Conservation (phyloP, 2,888 invertebrate genomes). For the Phania funesta region DNA sequence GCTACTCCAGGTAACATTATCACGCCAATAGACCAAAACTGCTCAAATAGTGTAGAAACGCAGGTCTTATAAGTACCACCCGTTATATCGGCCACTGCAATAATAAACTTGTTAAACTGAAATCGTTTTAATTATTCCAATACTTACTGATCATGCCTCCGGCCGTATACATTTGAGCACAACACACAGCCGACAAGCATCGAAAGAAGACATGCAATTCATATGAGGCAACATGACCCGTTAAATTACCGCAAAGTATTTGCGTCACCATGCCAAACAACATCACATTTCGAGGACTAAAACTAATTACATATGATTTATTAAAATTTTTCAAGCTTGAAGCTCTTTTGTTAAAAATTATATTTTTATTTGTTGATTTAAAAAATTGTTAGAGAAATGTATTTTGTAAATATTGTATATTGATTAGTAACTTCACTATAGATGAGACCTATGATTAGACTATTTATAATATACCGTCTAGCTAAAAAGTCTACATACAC, state of each 20-base stretch:
- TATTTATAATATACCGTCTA: no score
- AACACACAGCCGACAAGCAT: slow-evolving; percentile 80
- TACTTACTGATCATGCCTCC: slow-evolving; percentile 81
- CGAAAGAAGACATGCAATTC: slow-evolving; percentile 81
- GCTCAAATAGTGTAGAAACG: slow-evolving; percentile 80
- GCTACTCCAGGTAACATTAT: slow-evolving; percentile 80
- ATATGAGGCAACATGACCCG: slow-evolving; percentile 80
- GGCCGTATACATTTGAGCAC: slow-evolving; percentile 81
- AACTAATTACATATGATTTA: no score
- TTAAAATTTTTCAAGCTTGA: no score
- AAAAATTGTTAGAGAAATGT: no score
- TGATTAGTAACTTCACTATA: no score
- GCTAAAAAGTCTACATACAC: no score
- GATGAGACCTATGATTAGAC: no score
- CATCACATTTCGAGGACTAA: slow-evolving; percentile 80
- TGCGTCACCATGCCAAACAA: slow-evolving; percentile 81
- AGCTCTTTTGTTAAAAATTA: no score
- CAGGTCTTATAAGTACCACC: slow-evolving; percentile 79
- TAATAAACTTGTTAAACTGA: background rate
- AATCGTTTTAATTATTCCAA: background rate
- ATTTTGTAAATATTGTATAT: no score
- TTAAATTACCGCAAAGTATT: slow-evolving; percentile 80
- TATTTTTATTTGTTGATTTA: no score
- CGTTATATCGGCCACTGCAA: slow-evolving; percentile 80
- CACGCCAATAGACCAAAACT: slow-evolving; percentile 82